A percentile compares a stretch with the other conserved stretches of the same genome.
These are phyloP conservation scores for Temnothorax rugatulus DNA, from an alignment of 2,888 invertebrate species.

Conservation along the genomic window DNA sequence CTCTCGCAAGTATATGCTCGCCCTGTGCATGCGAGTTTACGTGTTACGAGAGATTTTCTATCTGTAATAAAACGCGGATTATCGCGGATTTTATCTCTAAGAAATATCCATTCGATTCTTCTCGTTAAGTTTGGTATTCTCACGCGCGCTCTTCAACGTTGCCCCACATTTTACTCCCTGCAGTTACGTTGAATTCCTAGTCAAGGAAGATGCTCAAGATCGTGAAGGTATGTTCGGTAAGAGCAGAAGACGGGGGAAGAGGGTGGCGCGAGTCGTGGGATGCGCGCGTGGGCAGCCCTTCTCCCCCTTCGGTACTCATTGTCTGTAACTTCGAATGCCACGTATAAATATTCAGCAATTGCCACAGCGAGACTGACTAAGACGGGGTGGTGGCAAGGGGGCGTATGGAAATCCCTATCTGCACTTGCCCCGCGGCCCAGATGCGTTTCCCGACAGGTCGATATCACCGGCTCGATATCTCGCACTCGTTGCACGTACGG, in stretches of 20 bases:
- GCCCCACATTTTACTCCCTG: neutral
- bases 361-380: conserved; percentile 60
- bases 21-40: neutral
- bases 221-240: neutral
- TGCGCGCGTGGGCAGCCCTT: conserved; percentile 74
- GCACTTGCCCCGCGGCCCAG: conserved; percentile 54
- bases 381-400: conserved; percentile 13
- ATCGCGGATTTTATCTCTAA: neutral
- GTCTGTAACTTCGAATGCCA: conserved; percentile 74
- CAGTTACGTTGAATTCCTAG: neutral
- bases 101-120: neutral
- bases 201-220: neutral
- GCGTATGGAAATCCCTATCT: conserved; percentile 74
- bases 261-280: conserved; percentile 7
- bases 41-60: neutral
- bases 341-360: conserved; percentile 80
- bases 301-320: conserved; percentile 68
- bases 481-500: conserved; percentile 6
- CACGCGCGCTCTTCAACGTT: neutral
- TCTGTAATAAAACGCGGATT: neutral
- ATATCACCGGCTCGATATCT: conserved; percentile 28
- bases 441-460: conserved; percentile 48
- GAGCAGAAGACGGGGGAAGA: neutral
- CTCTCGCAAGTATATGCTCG: neutral
- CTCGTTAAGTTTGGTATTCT: neutral